phyloP scores from a whole-genome alignment of 2,888 invertebrate genomes.

The Drosophila merina region DNA sequence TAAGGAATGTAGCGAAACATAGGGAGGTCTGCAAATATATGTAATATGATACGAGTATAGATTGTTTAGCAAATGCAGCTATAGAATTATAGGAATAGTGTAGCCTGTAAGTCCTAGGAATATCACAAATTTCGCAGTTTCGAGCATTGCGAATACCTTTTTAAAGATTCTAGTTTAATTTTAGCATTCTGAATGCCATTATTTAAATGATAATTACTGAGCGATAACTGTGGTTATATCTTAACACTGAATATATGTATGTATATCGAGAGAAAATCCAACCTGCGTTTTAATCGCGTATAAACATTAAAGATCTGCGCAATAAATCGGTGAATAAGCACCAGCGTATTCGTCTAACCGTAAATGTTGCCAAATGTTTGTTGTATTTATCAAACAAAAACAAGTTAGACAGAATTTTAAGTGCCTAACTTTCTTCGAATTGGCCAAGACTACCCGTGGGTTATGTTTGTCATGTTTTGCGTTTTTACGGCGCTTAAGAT shows the following conservation, averaged over 20 bases:
- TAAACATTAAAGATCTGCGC: background rate
- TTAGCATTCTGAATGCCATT: conserved; percentile 82
- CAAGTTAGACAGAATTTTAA: background rate
- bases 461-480: background rate
- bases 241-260: conserved; percentile 44
- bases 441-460: background rate
- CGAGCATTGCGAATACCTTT: conserved; percentile 42
- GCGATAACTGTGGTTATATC: conserved; percentile 71
- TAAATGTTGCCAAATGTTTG: background rate
- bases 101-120: conserved; percentile 68
- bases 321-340: background rate
- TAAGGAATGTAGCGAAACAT: background rate
- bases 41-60: conserved; percentile 26
- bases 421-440: conserved; percentile 4
- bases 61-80: conserved; percentile 42
- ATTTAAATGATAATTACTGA: conserved; percentile 69
- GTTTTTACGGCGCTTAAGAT: background rate
- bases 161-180: conserved; percentile 67
- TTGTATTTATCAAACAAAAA: background rate
- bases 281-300: background rate
- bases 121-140: conserved; percentile 49
- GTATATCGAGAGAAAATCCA: conserved; percentile 26
- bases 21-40: conserved; percentile 4
- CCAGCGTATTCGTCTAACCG: background rate
- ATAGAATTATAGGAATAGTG: conserved; percentile 43